phyloP scores from a whole-genome alignment of 2,113 vertebrate species.

The Xenotilapia longispinis region DNA sequence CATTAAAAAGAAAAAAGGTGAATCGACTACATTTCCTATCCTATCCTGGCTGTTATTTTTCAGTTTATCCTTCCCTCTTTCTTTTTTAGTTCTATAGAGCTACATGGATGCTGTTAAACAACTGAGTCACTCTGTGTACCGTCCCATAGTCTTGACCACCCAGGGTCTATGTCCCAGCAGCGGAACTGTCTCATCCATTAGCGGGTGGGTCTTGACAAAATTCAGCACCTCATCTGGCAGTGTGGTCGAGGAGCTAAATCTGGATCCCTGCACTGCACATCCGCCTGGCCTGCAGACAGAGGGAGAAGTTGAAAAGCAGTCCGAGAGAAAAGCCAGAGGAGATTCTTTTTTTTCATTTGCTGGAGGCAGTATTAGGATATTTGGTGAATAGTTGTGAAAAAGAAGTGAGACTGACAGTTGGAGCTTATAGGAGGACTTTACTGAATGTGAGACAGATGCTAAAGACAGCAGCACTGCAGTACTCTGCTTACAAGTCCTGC shows the following conservation, averaged over 20 bases:
- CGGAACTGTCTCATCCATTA: constrained; percentile 93
- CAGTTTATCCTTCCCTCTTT: not conserved
- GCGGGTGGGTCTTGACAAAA: constrained; percentile 92
- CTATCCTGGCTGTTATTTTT: not conserved
- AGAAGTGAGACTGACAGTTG: constrained; percentile 13
- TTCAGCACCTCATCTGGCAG: constrained; percentile 93
- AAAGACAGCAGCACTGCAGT: constrained; percentile 21
- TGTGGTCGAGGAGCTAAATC: constrained; percentile 86
- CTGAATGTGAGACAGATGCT: constrained; percentile 21
- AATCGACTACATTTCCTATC: not conserved
- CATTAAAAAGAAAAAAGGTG: not conserved
- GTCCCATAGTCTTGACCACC: constrained; percentile 88
- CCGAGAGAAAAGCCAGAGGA: not conserved
- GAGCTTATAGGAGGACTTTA: constrained; percentile 11
- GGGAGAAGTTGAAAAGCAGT: not conserved
- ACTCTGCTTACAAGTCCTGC: not conserved
- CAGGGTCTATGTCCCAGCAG: constrained; percentile 84
- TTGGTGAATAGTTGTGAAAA: constrained; percentile 29
- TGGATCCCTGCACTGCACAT: constrained; percentile 82
- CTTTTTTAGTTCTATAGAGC: not conserved
- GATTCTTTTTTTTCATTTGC: not conserved
- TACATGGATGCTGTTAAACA: not conserved
- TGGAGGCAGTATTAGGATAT: constrained; percentile 17
- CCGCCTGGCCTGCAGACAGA: constrained; percentile 80
- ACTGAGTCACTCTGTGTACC: constrained; percentile 24